A percentile compares a stretch with the other conserved stretches of the same genome.
phyloP scores from a whole-genome alignment of 2,888 invertebrate species.

The Melolontha melolontha region DNA sequence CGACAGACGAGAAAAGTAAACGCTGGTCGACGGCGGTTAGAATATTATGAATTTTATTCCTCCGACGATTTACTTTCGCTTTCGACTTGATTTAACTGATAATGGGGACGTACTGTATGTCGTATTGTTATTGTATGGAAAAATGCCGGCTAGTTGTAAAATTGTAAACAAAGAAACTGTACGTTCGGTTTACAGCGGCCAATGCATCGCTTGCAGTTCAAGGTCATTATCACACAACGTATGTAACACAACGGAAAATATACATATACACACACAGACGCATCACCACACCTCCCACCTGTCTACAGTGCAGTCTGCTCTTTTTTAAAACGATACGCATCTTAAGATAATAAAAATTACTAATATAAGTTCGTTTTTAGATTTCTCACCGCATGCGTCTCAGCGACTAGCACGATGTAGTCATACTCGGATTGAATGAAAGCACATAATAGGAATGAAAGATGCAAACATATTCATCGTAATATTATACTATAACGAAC shows the following conservation, averaged over 20 bases:
- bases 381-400: conserved; percentile 16
- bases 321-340: too few relatives aligned
- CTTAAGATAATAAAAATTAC: too few relatives aligned
- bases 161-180: conserved; percentile 45
- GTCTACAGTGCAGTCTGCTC: conserved; percentile 3
- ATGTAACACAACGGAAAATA: neutral
- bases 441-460: too few relatives aligned
- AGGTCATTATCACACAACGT: conserved; percentile 57
- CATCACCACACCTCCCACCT: conserved; percentile 51
- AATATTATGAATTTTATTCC: too few relatives aligned
- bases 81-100: too few relatives aligned
- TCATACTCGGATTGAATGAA: too few relatives aligned
- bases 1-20: too few relatives aligned
- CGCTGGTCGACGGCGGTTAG: too few relatives aligned
- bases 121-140: conserved; percentile 10
- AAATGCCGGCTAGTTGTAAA: conserved; percentile 12
- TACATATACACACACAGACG: conserved; percentile 13
- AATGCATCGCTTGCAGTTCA: conserved; percentile 59
- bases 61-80: too few relatives aligned
- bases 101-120: neutral
- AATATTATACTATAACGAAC: too few relatives aligned
- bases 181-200: conserved; percentile 50
- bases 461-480: too few relatives aligned
- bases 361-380: neutral
- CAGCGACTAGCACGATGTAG: too few relatives aligned